These are phyloP conservation scores for Watsonalla cultraria DNA, from an alignment of 2,888 invertebrate species.

Conservation along the genomic window DNA sequence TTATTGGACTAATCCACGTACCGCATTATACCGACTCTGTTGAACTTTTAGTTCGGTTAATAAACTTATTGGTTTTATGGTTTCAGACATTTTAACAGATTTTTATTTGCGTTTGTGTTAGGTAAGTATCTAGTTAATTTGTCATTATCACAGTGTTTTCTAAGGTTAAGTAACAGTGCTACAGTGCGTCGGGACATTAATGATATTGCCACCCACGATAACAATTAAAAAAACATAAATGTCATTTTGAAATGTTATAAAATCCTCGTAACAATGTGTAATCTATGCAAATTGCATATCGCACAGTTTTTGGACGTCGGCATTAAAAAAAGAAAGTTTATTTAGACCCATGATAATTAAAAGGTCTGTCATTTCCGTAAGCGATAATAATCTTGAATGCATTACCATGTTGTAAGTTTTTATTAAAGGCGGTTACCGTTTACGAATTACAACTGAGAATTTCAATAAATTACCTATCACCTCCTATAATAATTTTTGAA, in stretches of 20 bases:
- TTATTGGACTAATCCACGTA: conserved; percentile 38
- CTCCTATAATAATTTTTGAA: too few relatives aligned
- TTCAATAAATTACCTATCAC: too few relatives aligned
- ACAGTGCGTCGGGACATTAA: conserved; percentile 22
- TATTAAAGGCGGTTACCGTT: conserved; percentile 11
- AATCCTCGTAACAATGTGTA: conserved; percentile 27
- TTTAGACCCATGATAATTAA: conserved; percentile 17
- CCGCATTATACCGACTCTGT: not conserved
- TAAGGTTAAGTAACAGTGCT: conserved; percentile 11
- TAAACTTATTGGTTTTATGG: conserved; percentile 1
- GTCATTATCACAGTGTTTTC: not conserved
- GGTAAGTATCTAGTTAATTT: conserved; percentile 8
- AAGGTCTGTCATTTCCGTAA: conserved; percentile 27
- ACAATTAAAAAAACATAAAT: conserved; percentile 25
- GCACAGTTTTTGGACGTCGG: conserved; percentile 18
- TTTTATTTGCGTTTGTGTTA: conserved; percentile 5
- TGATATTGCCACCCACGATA: conserved; percentile 27
- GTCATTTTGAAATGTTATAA: conserved; percentile 27
- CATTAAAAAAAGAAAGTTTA: conserved; percentile 29
- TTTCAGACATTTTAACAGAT: not conserved
- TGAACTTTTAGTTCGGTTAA: conserved; percentile 2
- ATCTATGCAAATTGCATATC: conserved; percentile 32
- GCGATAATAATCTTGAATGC: conserved; percentile 20
- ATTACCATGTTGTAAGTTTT: conserved; percentile 6
- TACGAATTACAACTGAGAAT: not conserved